Conservation (phyloP, 2,113 vertebrate genomes). For the cattle (Bos taurus) region DNA sequence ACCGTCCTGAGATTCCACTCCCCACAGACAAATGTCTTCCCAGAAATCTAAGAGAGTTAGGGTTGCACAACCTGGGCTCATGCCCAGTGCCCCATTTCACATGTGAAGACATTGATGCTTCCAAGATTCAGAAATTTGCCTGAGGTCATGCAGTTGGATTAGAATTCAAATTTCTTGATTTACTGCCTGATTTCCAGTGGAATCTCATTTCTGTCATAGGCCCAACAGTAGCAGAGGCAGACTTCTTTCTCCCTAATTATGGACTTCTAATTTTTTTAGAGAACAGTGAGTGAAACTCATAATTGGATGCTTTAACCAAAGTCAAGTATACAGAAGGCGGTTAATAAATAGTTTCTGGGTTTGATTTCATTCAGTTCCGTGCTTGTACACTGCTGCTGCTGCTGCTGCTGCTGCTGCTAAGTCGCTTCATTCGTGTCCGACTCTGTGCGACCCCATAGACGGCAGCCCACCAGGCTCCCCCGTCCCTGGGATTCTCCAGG, state of each 20-base stretch:
- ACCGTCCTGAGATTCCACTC: conserved; percentile 9
- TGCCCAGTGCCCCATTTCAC: neutral
- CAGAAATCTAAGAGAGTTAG: conserved; percentile 24
- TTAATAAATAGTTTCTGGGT: neutral
- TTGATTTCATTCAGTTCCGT: neutral
- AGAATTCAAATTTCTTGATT: conserved; percentile 32
- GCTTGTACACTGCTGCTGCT: neutral
- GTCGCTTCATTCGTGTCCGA: no score
- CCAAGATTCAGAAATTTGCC: conserved; percentile 1
- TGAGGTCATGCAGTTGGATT: conserved; percentile 27
- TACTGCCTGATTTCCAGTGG: conserved; percentile 5
- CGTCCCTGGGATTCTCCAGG: no score
- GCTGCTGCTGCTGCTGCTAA: no score
- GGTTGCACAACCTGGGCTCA: neutral
- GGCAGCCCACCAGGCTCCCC: no score
- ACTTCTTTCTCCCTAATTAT: neutral
- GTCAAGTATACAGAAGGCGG: neutral
- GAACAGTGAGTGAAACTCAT: neutral
- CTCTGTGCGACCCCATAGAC: no score
- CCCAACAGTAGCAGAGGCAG: neutral
- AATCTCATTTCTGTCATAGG: neutral
- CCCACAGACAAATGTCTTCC: conserved; percentile 45
- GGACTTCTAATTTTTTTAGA: neutral
- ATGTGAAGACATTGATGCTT: neutral
- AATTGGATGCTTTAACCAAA: neutral